Evolutionary conservation across 2,113 vertebrate species (phyloP).

Genomic region (Leptodactylus fuscus): DNA sequence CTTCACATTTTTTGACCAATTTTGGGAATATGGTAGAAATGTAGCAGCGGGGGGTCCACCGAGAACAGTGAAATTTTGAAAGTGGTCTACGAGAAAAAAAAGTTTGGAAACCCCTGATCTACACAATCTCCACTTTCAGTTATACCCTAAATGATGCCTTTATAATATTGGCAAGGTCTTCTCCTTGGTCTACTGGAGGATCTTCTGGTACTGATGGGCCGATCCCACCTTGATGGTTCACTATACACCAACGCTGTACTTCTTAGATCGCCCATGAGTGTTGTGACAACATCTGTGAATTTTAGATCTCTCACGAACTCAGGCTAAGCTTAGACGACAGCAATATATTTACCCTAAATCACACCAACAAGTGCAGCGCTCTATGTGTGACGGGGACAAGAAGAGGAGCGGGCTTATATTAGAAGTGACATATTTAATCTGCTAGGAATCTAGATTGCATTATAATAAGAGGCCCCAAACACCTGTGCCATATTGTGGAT

Average conservation of each 20-base stretch:
- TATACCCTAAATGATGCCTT: too few species aligned
- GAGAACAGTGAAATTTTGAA: too few species aligned
- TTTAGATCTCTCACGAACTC: not conserved
- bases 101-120: too few species aligned
- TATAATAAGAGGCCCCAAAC: conserved; percentile 1
- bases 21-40: too few species aligned
- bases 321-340: not conserved
- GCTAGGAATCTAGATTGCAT: not conserved
- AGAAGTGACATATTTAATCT: conserved; percentile 26
- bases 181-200: not conserved
- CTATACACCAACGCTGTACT: not conserved
- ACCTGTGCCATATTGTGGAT: not conserved
- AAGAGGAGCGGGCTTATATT: not conserved
- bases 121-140: too few species aligned
- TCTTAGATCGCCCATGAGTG: not conserved
- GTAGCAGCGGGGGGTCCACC: too few species aligned
- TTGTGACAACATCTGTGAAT: not conserved
- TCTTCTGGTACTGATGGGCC: not conserved
- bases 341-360: not conserved
- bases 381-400: not conserved
- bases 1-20: too few species aligned
- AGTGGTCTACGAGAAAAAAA: too few species aligned
- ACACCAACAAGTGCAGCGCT: not conserved
- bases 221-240: not conserved
- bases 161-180: not conserved